Percentiles rank a stretch among this genome's conserved stretches.
Conservation (phyloP, 2,888 invertebrate genomes). For the Criorhina ranunculi region DNA sequence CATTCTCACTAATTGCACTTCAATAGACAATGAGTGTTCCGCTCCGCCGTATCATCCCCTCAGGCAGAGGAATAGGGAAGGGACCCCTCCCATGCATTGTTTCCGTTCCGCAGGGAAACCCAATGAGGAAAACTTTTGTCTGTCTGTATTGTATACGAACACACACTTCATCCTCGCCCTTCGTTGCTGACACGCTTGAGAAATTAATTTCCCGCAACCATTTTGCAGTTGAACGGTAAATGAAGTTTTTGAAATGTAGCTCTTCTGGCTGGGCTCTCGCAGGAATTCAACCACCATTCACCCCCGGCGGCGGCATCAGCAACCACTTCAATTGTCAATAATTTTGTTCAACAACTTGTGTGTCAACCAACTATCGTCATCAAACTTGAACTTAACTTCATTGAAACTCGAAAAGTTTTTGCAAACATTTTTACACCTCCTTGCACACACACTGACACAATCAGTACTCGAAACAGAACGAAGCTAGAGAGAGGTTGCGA, state of each 20-base stretch:
- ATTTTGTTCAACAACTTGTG: slow-evolving; percentile 50
- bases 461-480: not conserved
- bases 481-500: not conserved
- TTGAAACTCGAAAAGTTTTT: slow-evolving; percentile 28
- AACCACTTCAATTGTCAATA: slow-evolving; percentile 64
- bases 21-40: slow-evolving; percentile 60
- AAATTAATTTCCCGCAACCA: slow-evolving; percentile 31
- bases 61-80: not conserved
- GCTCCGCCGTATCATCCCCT: slow-evolving; percentile 3
- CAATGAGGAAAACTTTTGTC: slow-evolving; percentile 41
- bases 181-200: slow-evolving; percentile 3
- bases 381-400: slow-evolving; percentile 40
- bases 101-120: slow-evolving; percentile 6
- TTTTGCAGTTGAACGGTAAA: slow-evolving; percentile 13
- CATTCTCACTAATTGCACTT: slow-evolving; percentile 63
- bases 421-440: slow-evolving; percentile 13
- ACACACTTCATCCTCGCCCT: not conserved
- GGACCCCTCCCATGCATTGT: slow-evolving; percentile 39
- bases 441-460: slow-evolving; percentile 26
- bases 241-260: slow-evolving; percentile 2
- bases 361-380: slow-evolving; percentile 16
- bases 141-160: slow-evolving; percentile 30
- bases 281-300: not conserved
- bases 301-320: too few species aligned
- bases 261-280: slow-evolving; percentile 13